These are phyloP conservation scores for Yponomeuta sedellus DNA, from an alignment of 2,888 invertebrate species.

Conservation along the genomic window DNA sequence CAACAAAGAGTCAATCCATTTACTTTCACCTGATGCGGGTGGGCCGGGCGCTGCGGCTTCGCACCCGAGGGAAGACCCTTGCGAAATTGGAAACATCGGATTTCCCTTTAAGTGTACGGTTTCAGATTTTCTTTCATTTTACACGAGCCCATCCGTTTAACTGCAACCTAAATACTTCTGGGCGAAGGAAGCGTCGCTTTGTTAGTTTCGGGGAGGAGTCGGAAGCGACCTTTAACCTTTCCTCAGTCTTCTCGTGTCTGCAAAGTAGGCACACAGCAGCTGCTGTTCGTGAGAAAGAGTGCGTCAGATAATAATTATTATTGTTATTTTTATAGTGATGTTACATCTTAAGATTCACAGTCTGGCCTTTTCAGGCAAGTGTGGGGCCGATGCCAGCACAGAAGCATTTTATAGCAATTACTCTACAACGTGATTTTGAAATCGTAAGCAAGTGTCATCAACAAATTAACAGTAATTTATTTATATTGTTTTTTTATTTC, in stretches of 20 bases:
- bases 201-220: not conserved
- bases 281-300: not conserved
- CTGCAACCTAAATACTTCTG: not conserved
- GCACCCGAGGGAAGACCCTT: conserved; percentile 27
- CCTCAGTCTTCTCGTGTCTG: not conserved
- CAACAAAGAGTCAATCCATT: conserved; percentile 34
- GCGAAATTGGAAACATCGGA: conserved; percentile 36
- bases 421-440: no score
- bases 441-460: no score
- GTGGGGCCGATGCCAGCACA: no score
- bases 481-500: no score
- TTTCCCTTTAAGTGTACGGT: conserved; percentile 30
- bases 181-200: not conserved
- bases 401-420: no score
- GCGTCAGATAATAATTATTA: no score
- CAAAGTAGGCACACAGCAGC: not conserved
- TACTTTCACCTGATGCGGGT: conserved; percentile 28
- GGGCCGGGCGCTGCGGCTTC: conserved; percentile 23
- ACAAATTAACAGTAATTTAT: no score
- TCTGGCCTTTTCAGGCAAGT: no score
- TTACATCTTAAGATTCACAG: no score
- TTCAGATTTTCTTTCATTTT: conserved; percentile 26
- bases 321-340: no score
- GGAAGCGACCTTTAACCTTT: not conserved
- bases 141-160: conserved; percentile 18